Evolutionary conservation across 2,797 vertebrate species (phyloP), one percentile per base, ranked within the genome.

Genomic region (Artibeus jamaicensis): DNA sequence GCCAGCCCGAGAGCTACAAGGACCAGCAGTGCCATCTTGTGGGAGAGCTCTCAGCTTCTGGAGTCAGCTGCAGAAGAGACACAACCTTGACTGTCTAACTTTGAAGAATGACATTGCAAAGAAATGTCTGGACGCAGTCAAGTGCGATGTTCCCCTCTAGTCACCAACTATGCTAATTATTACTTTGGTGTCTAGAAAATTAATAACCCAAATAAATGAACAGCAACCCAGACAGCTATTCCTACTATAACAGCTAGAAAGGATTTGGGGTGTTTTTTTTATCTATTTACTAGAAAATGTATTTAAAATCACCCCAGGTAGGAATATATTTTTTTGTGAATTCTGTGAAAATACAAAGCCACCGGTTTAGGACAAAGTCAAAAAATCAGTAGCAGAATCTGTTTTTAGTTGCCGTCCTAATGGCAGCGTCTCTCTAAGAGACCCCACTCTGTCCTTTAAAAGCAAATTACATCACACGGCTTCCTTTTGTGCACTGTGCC

Each of bases 11-110:
- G 53, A 59, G 93, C 97, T 95, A n/a, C 6, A 74, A 98, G 98
- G 98, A 94, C 97, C 98, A 37, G 96, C 97, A 98, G 97, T 96
- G 98, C 98, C 98, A 98, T 96, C 98, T 97, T 96, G 98, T 98
- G 98, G 98, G 70, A 74, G 79, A 70, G 12, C 11, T 92, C 74
- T 21, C 68, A 39, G 62, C 37, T 78, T 73, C 84, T 24, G 24
- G 32, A 95, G 73, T 3, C 2, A 8, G 6, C 29, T n/a, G 37
- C 79, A 81, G n/a, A 57, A 86, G 73, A 84, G 77, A 94, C 76
- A 89, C 95, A 6, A 84, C 82, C 94, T 96, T 46, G 84, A 46
- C 93, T 73, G 65, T 83, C 89, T 82, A 29, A 59, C 55, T 29
- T 73, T 7, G 10, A 62, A 93, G 96, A 94, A 89, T 32, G 81